phyloP scores from a whole-genome alignment of 1,140 invertebrate species.

The Melanaphis sacchari region DNA sequence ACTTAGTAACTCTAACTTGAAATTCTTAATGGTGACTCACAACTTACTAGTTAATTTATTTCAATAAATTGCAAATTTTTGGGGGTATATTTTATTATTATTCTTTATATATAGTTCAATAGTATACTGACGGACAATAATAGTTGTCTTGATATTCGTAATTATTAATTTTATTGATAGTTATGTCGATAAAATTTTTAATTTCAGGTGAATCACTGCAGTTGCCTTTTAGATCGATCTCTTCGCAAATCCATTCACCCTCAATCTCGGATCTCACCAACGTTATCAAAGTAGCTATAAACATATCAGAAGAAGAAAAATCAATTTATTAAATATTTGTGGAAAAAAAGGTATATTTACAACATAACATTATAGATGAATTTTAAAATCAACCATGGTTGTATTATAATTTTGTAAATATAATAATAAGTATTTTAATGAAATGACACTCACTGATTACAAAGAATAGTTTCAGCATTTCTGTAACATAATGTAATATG shows the following conservation, averaged over 20 bases:
- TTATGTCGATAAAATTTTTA: too few species aligned
- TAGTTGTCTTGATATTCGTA: too few species aligned
- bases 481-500: not conserved
- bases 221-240: not conserved
- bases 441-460: not conserved
- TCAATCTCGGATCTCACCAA: not conserved
- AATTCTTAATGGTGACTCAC: too few species aligned
- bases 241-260: not conserved
- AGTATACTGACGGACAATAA: too few species aligned
- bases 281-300: not conserved
- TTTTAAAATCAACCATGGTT: not conserved
- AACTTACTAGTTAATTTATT: too few species aligned
- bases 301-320: not conserved
- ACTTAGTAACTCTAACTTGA: too few species aligned
- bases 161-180: too few species aligned
- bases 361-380: not conserved
- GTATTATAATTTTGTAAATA: not conserved
- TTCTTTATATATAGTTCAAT: too few species aligned
- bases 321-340: not conserved
- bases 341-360: not conserved
- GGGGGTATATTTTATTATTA: too few species aligned
- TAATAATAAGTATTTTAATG: not conserved
- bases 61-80: too few species aligned
- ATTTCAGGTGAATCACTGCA: not conserved
- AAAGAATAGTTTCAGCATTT: not conserved